Evolutionary conservation across 2,113 vertebrate species (phyloP).

Genomic region (Chloroceryle aenea): DNA sequence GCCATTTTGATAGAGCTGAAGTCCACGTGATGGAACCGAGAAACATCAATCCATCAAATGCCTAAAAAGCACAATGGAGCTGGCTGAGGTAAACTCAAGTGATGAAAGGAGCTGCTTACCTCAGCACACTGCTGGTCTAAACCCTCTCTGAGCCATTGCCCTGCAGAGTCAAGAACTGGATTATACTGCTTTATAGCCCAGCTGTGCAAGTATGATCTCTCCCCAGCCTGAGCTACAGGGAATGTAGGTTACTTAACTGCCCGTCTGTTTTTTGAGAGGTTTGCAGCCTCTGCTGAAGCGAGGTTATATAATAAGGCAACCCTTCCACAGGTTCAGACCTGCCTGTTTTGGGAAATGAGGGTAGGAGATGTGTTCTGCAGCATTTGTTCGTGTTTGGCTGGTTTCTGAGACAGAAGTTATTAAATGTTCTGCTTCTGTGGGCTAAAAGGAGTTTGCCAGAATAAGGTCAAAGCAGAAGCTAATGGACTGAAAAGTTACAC

Average conservation of each 20-base stretch:
- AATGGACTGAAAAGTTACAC: not conserved
- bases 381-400: not conserved
- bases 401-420: not conserved
- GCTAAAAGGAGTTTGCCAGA: slow-evolving; percentile 4
- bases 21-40: not conserved
- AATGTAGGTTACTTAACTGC: not conserved
- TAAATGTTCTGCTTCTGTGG: not conserved
- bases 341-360: not conserved
- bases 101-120: not conserved
- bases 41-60: not conserved
- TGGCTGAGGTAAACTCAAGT: not conserved
- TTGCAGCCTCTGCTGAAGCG: rapidly evolving
- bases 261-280: not conserved
- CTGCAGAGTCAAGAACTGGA: not conserved
- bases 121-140: not conserved
- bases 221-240: not conserved
- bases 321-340: not conserved
- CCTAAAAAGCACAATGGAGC: not conserved
- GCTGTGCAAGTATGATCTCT: not conserved
- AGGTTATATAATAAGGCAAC: not conserved
- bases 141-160: not conserved
- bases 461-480: slow-evolving; percentile 20
- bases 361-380: not conserved
- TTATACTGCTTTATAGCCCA: rapidly evolving
- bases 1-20: not conserved